Evolutionary conservation across 1,140 invertebrate genomes (phyloP).

Genomic region (Plectrocnemia conspersa): DNA sequence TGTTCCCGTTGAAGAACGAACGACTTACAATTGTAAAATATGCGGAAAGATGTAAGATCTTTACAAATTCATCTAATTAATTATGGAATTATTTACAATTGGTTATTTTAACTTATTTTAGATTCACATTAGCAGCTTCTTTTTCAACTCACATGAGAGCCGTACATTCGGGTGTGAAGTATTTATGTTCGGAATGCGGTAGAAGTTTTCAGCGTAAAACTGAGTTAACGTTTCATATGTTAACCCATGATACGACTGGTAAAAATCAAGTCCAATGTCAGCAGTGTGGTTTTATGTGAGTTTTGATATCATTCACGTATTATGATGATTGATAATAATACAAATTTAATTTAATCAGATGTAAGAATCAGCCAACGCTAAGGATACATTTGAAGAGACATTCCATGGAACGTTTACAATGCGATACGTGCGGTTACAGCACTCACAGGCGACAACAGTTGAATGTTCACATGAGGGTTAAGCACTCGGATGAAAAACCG

Average conservation of each 20-base stretch:
- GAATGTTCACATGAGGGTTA: constrained; percentile 23
- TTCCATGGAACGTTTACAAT: constrained; percentile 18
- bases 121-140: constrained; percentile 24
- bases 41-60: constrained; percentile 28
- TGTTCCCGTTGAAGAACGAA: constrained; percentile 22
- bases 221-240: constrained; percentile 27
- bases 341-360: constrained; percentile 16
- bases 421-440: constrained; percentile 19
- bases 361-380: constrained; percentile 23
- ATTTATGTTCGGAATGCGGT: constrained; percentile 31
- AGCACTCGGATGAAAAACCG: constrained; percentile 31
- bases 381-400: constrained; percentile 27
- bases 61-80: neutral
- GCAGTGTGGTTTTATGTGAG: constrained; percentile 29
- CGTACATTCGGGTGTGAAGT: constrained; percentile 18
- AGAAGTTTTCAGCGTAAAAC: constrained; percentile 26
- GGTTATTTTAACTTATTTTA: constrained; percentile 13
- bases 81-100: neutral
- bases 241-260: constrained; percentile 27
- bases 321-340: neutral
- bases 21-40: constrained; percentile 18
- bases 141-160: constrained; percentile 20
- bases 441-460: constrained; percentile 21
- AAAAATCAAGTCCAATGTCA: constrained; percentile 30
- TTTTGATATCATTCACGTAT: neutral